Evolutionary conservation across 2,888 invertebrate species (phyloP).

Genomic region (Synanthedon formicaeformis): DNA sequence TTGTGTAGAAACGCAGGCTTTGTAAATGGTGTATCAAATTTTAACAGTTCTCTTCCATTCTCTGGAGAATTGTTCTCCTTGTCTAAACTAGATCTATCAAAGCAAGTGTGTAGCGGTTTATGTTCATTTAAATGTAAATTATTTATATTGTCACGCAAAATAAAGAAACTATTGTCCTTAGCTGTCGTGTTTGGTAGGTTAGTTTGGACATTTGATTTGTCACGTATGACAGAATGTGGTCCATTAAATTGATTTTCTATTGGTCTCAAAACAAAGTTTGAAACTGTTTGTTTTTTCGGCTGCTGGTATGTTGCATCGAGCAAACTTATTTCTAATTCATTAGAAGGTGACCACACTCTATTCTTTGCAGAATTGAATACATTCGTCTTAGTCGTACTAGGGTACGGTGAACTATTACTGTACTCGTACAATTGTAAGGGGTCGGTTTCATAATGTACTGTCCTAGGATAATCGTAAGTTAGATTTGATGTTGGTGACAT

Average conservation of each 20-base stretch:
- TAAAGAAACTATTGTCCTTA: conserved; percentile 44
- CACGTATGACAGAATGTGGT: no score
- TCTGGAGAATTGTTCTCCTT: conserved; percentile 41
- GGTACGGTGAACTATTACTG: conserved; percentile 47
- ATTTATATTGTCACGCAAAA: conserved; percentile 35
- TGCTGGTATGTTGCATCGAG: conserved; percentile 34
- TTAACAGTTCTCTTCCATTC: conserved; percentile 31
- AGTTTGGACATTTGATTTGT: neutral
- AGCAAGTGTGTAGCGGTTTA: conserved; percentile 23
- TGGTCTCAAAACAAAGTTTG: conserved; percentile 7
- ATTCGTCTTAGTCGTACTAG: conserved; percentile 32
- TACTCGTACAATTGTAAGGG: conserved; percentile 41
- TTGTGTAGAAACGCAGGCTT: neutral
- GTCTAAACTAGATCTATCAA: conserved; percentile 25
- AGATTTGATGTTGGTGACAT: conserved; percentile 17
- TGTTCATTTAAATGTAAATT: conserved; percentile 17
- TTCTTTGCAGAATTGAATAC: conserved; percentile 16
- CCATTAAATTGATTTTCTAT: neutral
- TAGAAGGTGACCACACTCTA: conserved; percentile 17
- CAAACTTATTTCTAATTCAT: conserved; percentile 52
- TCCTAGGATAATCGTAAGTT: conserved; percentile 16
- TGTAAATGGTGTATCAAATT: neutral
- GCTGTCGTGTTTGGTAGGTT: conserved; percentile 25
- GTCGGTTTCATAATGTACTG: conserved; percentile 34
- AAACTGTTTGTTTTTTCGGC: conserved; percentile 17